phyloP scores from a whole-genome alignment of 1,140 invertebrate genomes.

The Halotydeus destructor region DNA sequence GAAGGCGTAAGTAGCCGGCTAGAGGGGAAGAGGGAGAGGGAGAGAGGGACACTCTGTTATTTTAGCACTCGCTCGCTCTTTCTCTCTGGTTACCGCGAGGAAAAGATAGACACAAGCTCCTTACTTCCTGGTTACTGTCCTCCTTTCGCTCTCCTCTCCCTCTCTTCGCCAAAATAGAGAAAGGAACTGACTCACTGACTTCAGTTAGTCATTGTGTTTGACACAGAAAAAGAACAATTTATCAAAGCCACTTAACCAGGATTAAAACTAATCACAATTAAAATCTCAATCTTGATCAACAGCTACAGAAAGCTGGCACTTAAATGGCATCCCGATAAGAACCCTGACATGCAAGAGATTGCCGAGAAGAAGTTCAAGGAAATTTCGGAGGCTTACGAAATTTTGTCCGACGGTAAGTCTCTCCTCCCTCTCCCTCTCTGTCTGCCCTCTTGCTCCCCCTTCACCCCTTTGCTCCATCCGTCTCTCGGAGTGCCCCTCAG shows the following conservation, averaged over 20 bases:
- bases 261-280: background rate
- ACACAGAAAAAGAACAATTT: background rate
- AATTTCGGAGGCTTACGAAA: slow-evolving; percentile 97
- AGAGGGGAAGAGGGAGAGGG: too few species aligned
- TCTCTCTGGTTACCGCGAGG: too few species aligned
- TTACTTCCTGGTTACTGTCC: too few species aligned
- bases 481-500: too few species aligned
- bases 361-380: slow-evolving; percentile 91
- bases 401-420: slow-evolving; percentile 76
- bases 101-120: too few species aligned
- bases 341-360: slow-evolving; percentile 85
- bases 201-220: background rate
- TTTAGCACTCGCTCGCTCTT: too few species aligned
- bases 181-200: too few species aligned
- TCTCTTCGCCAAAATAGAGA: too few species aligned
- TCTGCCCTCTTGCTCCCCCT: slow-evolving; percentile 9
- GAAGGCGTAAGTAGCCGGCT: slow-evolving; percentile 91
- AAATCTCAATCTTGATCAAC: slow-evolving; percentile 11
- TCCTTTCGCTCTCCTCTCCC: too few species aligned
- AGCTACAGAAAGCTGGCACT: slow-evolving; percentile 90
- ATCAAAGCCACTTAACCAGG: background rate
- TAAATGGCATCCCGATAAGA: slow-evolving; percentile 99
- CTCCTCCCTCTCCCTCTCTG: too few species aligned
- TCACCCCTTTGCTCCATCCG: too few species aligned
- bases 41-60: too few species aligned